A percentile compares a stretch with the other conserved stretches of the same genome.
Conservation (phyloP, 2,888 invertebrate species). For the Cheilosia pagana region DNA sequence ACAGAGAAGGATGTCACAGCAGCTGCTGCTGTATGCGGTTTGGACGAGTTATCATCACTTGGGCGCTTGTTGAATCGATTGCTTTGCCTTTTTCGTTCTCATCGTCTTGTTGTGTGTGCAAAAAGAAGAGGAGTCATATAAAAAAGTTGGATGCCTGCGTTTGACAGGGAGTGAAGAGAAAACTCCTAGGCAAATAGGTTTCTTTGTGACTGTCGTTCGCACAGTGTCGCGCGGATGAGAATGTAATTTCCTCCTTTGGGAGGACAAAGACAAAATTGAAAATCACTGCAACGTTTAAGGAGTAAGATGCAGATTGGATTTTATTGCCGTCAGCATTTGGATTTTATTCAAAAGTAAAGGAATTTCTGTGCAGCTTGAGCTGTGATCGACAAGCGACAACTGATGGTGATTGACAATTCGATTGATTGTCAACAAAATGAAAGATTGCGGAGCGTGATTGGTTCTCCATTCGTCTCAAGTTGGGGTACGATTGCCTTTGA, state of each 20-base stretch:
- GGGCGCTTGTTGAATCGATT: conserved; percentile 53
- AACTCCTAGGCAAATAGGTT: conserved; percentile 22
- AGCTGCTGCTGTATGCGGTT: conserved; percentile 16
- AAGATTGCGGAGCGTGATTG: no score
- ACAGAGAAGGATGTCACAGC: conserved; percentile 26
- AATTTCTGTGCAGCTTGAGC: conserved; percentile 6
- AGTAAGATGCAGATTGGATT: conserved; percentile 53
- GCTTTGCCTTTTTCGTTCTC: conserved; percentile 45
- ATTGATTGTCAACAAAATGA: neutral
- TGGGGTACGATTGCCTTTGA: no score
- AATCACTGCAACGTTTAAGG: conserved; percentile 44
- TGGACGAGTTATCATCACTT: conserved; percentile 25
- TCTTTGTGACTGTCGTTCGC: conserved; percentile 22
- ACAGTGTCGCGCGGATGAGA: conserved; percentile 1
- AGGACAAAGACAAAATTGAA: conserved; percentile 47
- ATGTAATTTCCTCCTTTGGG: conserved; percentile 51
- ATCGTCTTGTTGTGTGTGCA: neutral
- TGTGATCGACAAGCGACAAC: conserved; percentile 42
- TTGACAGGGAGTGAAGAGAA: conserved; percentile 27
- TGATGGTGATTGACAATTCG: conserved; percentile 15
- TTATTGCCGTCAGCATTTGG: conserved; percentile 30
- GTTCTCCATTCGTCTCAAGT: no score
- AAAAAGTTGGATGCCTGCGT: conserved; percentile 35
- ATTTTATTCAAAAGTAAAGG: neutral
- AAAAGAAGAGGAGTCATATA: conserved; percentile 20